These are phyloP conservation scores for Eidolon helvum DNA, from an alignment of 2,113 vertebrate genomes.

Conservation along the genomic window DNA sequence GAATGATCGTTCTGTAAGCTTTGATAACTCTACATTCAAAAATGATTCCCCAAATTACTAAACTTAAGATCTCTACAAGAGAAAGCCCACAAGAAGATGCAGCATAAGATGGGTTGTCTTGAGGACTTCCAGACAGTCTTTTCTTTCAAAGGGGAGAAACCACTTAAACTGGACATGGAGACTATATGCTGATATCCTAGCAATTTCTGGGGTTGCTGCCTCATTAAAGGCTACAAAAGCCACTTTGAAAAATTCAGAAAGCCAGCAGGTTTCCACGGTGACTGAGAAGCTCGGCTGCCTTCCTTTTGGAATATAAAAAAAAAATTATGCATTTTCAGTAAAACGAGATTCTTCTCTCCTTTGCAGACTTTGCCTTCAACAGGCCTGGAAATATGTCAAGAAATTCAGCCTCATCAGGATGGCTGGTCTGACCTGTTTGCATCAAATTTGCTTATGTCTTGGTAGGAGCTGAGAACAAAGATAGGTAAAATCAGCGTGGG, in stretches of 20 bases:
- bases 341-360: not conserved
- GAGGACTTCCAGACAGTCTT: conserved; percentile 3
- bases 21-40: not conserved
- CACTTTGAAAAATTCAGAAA: conserved; percentile 14
- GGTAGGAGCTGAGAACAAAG: not conserved
- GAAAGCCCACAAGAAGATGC: not conserved
- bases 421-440: not conserved
- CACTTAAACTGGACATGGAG: not conserved
- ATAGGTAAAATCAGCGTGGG: not conserved
- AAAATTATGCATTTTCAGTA: not conserved
- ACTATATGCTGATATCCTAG: not conserved
- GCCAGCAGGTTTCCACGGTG: not conserved
- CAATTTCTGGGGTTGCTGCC: not conserved
- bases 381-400: not conserved
- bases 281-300: not conserved
- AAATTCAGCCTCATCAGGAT: not conserved
- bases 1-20: not conserved
- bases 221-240: not conserved
- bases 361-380: not conserved
- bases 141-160: not conserved
- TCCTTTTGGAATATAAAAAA: not conserved
- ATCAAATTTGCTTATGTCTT: not conserved
- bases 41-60: not conserved
- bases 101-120: not conserved
- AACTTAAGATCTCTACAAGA: not conserved